Evolutionary conservation across 2,888 invertebrate genomes (phyloP).

Genomic region (Drosophila koepferae): DNA sequence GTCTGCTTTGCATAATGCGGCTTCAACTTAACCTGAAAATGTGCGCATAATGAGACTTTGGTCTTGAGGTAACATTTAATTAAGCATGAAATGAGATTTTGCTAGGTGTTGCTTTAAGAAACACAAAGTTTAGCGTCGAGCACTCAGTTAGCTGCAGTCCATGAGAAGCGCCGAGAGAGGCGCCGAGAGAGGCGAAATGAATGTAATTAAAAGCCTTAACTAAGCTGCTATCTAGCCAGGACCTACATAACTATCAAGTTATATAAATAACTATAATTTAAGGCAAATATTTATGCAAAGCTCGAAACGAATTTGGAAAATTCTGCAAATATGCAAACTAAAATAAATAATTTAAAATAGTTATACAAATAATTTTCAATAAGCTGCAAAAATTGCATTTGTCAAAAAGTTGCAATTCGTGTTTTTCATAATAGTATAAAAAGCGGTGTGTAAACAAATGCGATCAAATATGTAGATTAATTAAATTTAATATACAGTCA

Average conservation of each 20-base stretch:
- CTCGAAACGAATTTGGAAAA: neutral
- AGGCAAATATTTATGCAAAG: neutral
- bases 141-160: conserved; percentile 3
- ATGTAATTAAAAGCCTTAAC: conserved; percentile 25
- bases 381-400: conserved; percentile 21
- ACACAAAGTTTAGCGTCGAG: conserved; percentile 12
- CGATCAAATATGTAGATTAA: conserved; percentile 28
- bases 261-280: neutral
- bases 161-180: conserved; percentile 23
- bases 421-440: neutral
- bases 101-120: conserved; percentile 53
- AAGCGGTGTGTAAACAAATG: conserved; percentile 14
- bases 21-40: conserved; percentile 64
- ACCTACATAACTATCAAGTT: neutral
- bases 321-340: neutral
- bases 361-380: conserved; percentile 11
- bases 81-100: conserved; percentile 73
- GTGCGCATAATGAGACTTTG: conserved; percentile 67
- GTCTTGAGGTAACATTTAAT: conserved; percentile 73
- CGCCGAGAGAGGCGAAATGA: neutral
- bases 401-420: conserved; percentile 50
- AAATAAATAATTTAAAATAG: neutral
- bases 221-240: neutral
- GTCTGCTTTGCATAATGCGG: conserved; percentile 66
- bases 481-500: conserved; percentile 17